phyloP scores from a whole-genome alignment of 2,113 vertebrate species.

The Rhegmatorhina hoffmannsi region DNA sequence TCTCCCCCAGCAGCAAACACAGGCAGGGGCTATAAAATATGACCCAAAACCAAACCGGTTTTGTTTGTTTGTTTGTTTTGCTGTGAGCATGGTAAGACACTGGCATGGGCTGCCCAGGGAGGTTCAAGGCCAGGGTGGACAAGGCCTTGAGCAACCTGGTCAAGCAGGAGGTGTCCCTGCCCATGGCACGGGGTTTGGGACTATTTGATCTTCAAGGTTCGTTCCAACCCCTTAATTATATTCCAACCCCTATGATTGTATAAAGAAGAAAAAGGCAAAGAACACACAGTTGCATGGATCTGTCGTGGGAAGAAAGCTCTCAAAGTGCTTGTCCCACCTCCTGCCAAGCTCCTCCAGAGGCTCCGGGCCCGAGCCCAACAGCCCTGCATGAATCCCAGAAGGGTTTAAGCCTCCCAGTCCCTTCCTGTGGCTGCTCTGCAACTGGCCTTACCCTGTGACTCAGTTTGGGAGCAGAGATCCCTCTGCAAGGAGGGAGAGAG shows the following conservation, averaged over 20 bases:
- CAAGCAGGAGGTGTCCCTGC: background rate
- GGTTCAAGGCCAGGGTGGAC: background rate
- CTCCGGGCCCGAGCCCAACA: no score
- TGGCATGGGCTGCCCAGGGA: background rate
- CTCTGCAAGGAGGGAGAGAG: background rate
- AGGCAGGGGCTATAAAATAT: background rate
- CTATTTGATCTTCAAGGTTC: background rate
- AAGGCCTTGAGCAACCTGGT: background rate
- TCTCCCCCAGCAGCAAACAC: background rate
- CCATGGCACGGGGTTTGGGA: background rate
- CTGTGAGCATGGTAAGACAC: background rate
- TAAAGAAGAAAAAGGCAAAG: background rate
- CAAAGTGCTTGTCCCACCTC: accelerated
- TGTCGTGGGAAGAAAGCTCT: background rate
- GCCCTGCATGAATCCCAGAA: background rate
- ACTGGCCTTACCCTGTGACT: background rate
- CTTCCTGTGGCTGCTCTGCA: background rate
- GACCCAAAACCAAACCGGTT: background rate
- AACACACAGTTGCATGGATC: no score
- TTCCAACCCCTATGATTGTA: background rate
- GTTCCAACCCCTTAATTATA: background rate
- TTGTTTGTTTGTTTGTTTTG: no score
- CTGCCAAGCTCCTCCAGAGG: accelerated
- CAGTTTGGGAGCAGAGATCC: background rate
- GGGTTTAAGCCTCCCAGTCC: background rate